A percentile compares a stretch with the other conserved stretches of the same genome.
Conservation (phyloP, 2,797 vertebrate genomes). For the Simalia tracyae region DNA sequence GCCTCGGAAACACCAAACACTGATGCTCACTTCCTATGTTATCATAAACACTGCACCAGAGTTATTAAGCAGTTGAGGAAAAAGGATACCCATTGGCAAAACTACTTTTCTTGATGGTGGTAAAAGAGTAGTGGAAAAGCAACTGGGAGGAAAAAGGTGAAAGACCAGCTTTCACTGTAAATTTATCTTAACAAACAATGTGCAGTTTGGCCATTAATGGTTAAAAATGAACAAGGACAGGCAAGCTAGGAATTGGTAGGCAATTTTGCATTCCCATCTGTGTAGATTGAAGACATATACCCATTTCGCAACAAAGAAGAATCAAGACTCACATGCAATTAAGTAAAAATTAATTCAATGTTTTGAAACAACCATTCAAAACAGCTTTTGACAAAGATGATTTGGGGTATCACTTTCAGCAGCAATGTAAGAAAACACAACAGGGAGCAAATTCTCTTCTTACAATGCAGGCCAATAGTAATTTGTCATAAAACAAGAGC, state of each 20-base stretch:
- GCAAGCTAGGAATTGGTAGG: not conserved
- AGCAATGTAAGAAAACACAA: not conserved
- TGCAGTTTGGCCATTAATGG: not conserved
- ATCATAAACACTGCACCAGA: not conserved
- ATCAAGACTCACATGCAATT: not conserved
- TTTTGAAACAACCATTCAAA: not conserved
- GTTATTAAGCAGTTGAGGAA: not conserved
- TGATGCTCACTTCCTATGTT: not conserved
- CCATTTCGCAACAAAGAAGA: not conserved
- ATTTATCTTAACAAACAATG: not conserved
- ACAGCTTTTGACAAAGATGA: not conserved
- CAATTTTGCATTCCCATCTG: not conserved
- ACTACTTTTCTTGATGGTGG: not conserved
- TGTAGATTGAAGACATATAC: not conserved
- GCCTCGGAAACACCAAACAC: not conserved
- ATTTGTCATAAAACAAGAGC: not conserved
- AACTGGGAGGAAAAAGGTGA: not conserved
- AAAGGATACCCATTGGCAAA: not conserved
- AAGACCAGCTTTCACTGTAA: not conserved
- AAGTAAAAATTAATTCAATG: not conserved
- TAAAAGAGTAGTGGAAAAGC: not conserved
- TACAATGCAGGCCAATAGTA: not conserved
- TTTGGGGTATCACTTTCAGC: not conserved
- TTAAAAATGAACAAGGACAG: not conserved
- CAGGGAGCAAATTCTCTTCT: conserved; percentile 22